phyloP scores from a whole-genome alignment of 2,888 invertebrate species.

The Sarcophaga rosellei region DNA sequence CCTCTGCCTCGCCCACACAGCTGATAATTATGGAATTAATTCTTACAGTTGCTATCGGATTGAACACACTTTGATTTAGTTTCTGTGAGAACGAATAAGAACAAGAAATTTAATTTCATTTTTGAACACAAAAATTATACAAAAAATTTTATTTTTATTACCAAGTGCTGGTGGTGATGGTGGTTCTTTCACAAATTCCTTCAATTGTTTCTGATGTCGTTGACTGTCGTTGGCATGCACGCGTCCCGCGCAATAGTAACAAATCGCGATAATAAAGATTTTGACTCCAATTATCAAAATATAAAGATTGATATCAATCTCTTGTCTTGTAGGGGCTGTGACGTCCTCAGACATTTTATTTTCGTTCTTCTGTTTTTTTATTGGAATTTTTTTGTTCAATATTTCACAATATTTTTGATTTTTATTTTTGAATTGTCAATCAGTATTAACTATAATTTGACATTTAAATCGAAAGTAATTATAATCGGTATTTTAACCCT shows the following conservation, averaged over 20 bases:
- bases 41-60: not conserved
- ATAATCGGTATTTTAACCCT: too few species aligned
- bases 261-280: conserved; percentile 3
- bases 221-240: not conserved
- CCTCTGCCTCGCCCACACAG: not conserved
- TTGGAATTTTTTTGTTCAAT: not conserved
- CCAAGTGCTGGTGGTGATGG: not conserved
- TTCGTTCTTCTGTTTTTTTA: not conserved
- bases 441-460: not conserved
- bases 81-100: not conserved
- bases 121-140: not conserved
- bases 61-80: not conserved
- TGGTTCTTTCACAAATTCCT: not conserved
- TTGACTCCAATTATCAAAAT: conserved; percentile 1
- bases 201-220: not conserved
- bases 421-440: conserved; percentile 1
- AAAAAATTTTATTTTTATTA: not conserved
- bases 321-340: not conserved
- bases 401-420: not conserved
- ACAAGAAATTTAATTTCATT: not conserved
- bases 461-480: too few species aligned
- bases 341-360: conserved; percentile 20
- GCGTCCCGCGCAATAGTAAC: not conserved
- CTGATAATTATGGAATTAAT: too few species aligned
- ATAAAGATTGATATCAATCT: not conserved